phyloP scores from a whole-genome alignment of 2,797 vertebrate species.

The Buceros bicornis region DNA sequence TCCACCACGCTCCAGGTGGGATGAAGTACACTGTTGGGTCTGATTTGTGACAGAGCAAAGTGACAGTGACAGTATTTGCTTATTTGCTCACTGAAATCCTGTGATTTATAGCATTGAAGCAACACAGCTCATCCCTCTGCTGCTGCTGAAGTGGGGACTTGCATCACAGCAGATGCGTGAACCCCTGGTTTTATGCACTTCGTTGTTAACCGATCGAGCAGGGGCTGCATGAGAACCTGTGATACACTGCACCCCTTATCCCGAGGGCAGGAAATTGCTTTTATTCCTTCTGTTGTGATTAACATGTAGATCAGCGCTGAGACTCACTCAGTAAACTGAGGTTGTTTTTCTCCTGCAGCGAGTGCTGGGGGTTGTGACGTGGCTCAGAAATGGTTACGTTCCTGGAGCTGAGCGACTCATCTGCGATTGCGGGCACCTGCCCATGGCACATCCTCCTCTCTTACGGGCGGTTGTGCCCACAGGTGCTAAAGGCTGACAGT shows the following conservation, averaged over 20 bases:
- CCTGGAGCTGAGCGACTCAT: neutral
- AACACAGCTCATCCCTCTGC: neutral
- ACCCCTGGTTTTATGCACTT: neutral
- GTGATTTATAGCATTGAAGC: neutral
- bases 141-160: neutral
- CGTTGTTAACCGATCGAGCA: neutral
- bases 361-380: neutral
- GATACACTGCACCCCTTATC: neutral
- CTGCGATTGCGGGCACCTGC: neutral
- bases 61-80: neutral
- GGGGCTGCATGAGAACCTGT: neutral
- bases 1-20: neutral
- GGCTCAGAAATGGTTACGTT: neutral
- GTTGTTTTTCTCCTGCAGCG: neutral
- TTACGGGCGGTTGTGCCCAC: neutral
- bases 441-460: neutral
- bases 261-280: neutral
- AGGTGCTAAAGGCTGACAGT: neutral
- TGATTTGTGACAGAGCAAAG: neutral
- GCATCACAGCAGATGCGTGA: neutral
- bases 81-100: neutral
- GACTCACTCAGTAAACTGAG: neutral
- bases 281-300: neutral
- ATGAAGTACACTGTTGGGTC: neutral
- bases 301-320: neutral